Evolutionary conservation across 2,797 vertebrate genomes (phyloP).

Genomic region (Tolypeutes matacus): DNA sequence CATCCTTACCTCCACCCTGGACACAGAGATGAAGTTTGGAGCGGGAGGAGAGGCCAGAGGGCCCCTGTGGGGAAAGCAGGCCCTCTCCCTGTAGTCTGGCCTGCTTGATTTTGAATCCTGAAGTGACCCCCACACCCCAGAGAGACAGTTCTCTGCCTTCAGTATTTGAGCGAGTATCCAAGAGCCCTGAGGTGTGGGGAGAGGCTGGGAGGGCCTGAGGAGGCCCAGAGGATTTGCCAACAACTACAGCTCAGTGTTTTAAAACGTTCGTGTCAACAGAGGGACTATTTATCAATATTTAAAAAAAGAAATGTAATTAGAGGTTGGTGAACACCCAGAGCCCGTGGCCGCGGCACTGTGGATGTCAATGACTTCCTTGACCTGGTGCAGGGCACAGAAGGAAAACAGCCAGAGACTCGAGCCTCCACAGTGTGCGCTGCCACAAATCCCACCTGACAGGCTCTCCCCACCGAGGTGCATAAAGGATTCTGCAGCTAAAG

Average conservation of each 20-base stretch:
- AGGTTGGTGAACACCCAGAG: slow-evolving; percentile 65
- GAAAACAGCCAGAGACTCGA: slow-evolving; percentile 9
- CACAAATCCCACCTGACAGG: slow-evolving; percentile 52
- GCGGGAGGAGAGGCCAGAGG: neutral
- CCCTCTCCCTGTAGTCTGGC: neutral
- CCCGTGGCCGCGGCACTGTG: slow-evolving; percentile 33
- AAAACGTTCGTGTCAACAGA: slow-evolving; percentile 74
- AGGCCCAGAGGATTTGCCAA: slow-evolving; percentile 55
- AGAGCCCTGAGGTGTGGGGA: neutral
- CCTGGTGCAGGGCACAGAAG: slow-evolving; percentile 44
- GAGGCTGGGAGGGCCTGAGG: neutral
- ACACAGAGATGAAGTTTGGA: neutral
- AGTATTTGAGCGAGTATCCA: neutral
- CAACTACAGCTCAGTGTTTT: slow-evolving; percentile 66
- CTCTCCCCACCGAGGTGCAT: neutral
- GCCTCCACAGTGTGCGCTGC: neutral
- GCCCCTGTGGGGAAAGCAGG: neutral
- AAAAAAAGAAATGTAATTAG: slow-evolving; percentile 80
- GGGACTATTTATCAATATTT: slow-evolving; percentile 76
- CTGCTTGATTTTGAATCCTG: slow-evolving; percentile 63
- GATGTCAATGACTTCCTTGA: slow-evolving; percentile 79
- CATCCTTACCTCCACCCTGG: neutral
- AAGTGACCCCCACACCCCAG: neutral
- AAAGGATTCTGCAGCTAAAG: slow-evolving; percentile 50
- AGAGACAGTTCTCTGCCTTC: slow-evolving; percentile 25